Percentiles rank a stretch among this genome's conserved stretches.
phyloP scores from a whole-genome alignment of 2,888 invertebrate species.

The Scrobipalpa atriplicella region DNA sequence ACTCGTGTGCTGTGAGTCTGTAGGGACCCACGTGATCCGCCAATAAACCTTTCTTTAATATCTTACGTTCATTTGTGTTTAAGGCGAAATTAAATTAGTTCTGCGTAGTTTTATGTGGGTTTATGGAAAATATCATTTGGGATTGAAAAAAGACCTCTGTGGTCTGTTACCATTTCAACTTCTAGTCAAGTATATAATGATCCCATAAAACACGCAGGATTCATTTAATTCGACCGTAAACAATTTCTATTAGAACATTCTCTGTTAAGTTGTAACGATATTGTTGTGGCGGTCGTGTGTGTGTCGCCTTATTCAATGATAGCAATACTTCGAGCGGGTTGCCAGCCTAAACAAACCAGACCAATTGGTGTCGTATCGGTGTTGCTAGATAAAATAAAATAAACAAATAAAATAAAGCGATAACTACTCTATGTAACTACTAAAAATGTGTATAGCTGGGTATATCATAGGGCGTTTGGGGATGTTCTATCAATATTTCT shows the following conservation, averaged over 20 bases:
- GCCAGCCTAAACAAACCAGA: constrained; percentile 64
- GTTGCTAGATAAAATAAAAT: constrained; percentile 61
- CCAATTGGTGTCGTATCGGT: constrained; percentile 78
- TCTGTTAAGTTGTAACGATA: constrained; percentile 25
- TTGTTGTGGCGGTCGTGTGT: background rate
- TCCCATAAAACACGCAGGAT: background rate
- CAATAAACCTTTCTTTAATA: background rate
- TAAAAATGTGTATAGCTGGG: constrained; percentile 57
- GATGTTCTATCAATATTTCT: background rate
- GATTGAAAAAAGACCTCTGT: background rate
- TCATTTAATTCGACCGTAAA: background rate
- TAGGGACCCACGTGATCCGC: constrained; percentile 1
- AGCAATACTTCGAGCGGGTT: constrained; percentile 69
- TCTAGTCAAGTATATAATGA: too few relatives aligned
- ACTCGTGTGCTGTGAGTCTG: constrained; percentile 12
- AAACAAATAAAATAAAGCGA: constrained; percentile 41
- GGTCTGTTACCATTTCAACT: too few relatives aligned
- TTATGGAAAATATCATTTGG: background rate
- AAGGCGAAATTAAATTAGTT: background rate
- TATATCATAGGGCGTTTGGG: constrained; percentile 38
- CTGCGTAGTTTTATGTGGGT: background rate
- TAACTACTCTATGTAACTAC: constrained; percentile 53
- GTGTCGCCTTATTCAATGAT: constrained; percentile 41
- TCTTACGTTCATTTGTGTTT: background rate
- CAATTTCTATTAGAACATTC: constrained; percentile 27